Conservation (phyloP, 2,113 vertebrate species). For the Cichladusa arquata region DNA sequence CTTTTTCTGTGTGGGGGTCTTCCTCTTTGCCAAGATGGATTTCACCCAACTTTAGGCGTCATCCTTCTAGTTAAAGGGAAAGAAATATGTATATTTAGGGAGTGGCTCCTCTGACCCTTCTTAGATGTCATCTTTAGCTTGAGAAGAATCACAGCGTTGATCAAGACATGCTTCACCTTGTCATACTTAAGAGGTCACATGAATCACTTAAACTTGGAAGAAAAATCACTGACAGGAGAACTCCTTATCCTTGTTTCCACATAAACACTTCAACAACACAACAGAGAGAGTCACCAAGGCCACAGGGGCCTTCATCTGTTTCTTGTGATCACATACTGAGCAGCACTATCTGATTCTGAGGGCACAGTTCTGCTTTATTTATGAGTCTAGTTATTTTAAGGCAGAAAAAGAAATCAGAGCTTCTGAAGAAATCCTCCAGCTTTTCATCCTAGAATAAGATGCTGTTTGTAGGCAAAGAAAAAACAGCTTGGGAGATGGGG, state of each 20-base stretch:
- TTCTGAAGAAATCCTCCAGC: conserved; percentile 22
- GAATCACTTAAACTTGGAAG: not conserved
- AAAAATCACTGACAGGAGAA: not conserved
- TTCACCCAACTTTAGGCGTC: not conserved
- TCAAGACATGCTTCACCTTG: not conserved
- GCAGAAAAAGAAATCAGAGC: not conserved
- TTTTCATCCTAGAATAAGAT: not conserved
- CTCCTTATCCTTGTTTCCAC: not conserved
- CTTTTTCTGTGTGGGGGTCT: not conserved
- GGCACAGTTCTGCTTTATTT: conserved; percentile 12
- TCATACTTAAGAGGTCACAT: not conserved
- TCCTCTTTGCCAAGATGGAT: not conserved
- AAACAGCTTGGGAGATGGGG: not conserved
- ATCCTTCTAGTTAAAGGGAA: not conserved
- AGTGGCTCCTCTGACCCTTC: not conserved
- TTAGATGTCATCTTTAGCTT: not conserved
- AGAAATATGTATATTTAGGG: not conserved
- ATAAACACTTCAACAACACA: not conserved
- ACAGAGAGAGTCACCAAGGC: not conserved
- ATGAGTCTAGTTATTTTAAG: conserved; percentile 12
- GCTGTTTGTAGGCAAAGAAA: not conserved
- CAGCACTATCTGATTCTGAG: not conserved
- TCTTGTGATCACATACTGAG: not conserved
- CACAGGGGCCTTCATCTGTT: not conserved
- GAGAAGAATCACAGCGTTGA: not conserved